Conservation (phyloP, 2,888 invertebrate species). For the Limnephilus marmoratus region DNA sequence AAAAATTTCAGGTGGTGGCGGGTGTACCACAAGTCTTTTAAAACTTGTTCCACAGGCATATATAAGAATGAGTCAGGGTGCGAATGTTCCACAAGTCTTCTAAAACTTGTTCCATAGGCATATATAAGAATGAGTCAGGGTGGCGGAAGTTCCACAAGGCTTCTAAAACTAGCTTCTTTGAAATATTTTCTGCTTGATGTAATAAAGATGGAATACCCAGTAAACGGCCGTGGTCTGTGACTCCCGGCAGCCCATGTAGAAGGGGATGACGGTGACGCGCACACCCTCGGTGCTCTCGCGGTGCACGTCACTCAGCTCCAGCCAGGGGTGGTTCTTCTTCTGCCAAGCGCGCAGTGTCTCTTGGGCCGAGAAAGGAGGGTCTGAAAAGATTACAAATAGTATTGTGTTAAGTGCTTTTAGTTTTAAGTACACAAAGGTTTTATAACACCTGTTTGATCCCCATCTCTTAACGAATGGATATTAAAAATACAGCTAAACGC, state of each 20-base stretch:
- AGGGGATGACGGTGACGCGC: conserved; percentile 98
- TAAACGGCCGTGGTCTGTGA: conserved; percentile 94
- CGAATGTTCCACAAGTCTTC: too few relatives aligned
- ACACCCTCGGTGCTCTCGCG: conserved; percentile 98
- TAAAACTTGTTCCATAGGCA: too few relatives aligned
- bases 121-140: too few relatives aligned
- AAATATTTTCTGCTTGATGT: neutral
- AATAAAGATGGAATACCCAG: conserved; percentile 81
- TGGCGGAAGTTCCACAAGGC: too few relatives aligned
- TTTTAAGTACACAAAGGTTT: neutral
- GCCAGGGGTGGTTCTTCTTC: conserved; percentile 97
- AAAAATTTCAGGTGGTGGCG: too few relatives aligned
- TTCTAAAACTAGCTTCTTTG: too few relatives aligned
- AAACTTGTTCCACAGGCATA: too few relatives aligned
- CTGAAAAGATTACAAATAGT: conserved; percentile 70
- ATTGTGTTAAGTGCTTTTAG: neutral
- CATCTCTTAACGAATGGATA: neutral
- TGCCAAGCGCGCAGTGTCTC: conserved; percentile 97
- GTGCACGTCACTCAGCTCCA: conserved; percentile 97
- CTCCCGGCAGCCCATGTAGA: conserved; percentile 97
- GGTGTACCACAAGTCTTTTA: too few relatives aligned
- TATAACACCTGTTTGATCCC: neutral
- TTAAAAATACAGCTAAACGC: too few relatives aligned
- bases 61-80: too few relatives aligned
- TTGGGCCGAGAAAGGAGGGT: conserved; percentile 91